These are phyloP conservation scores for Ochotona curzoniae DNA, from an alignment of 2,113 vertebrate species.

Conservation along the genomic window DNA sequence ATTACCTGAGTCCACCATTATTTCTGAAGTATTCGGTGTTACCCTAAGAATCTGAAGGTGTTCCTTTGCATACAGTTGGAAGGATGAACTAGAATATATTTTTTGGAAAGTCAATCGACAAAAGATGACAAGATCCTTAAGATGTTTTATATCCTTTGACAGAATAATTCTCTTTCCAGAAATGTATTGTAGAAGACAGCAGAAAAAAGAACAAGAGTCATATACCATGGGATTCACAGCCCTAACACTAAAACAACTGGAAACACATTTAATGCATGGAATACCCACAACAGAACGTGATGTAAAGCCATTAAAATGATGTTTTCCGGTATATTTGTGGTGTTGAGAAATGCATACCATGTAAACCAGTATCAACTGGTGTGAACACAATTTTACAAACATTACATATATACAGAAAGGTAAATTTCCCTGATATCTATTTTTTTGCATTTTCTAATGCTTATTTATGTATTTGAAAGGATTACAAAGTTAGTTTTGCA, in stretches of 20 bases:
- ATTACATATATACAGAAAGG: neutral
- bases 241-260: neutral
- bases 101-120: neutral
- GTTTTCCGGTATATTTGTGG: slow-evolving; percentile 1
- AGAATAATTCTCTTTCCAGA: neutral
- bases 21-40: neutral
- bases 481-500: neutral
- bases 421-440: too few relatives aligned
- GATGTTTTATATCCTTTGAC: neutral
- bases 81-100: neutral
- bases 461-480: neutral
- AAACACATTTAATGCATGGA: slow-evolving; percentile 18
- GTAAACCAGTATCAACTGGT: neutral
- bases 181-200: slow-evolving; percentile 19
- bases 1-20: neutral
- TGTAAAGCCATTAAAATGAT: neutral
- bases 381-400: neutral
- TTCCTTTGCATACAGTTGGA: neutral
- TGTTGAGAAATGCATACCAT: neutral
- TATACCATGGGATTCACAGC: neutral
- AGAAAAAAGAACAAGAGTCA: slow-evolving; percentile 11
- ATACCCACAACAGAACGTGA: slow-evolving; percentile 7
- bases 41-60: neutral
- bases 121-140: slow-evolving; percentile 14
- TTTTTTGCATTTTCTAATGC: neutral